Evolutionary conservation across 92 coral and sea anemone genomes (phyloP), one percentile per base, ranked within the genome.

Genomic region (Epizoanthus scotinus): DNA sequence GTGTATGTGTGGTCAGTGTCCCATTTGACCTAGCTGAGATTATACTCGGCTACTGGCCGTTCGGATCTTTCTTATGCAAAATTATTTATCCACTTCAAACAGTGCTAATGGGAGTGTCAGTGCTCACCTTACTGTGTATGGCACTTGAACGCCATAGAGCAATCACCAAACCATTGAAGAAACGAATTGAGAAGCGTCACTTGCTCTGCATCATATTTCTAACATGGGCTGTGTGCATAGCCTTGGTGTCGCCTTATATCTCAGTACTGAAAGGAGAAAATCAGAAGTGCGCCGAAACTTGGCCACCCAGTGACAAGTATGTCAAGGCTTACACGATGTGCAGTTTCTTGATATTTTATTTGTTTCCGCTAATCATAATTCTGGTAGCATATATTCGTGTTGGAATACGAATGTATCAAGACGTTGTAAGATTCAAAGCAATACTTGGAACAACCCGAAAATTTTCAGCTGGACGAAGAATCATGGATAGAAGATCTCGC

Each of bases 31-130:
- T 93, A 14, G 77, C 63, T 36, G 92, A 90, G n/a, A 81, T 90
- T 20, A 73, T 85, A 12, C 79, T 87, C 10, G 91, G 91, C 0
- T 87, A 83, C 9, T 96, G 98, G 88, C 99, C 93, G 6, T 96
- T 91, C 55, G 99, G 99, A 3, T 75, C 90, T 9, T 84, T 89
- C 13, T 79, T 96, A 73, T 96, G 99, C 58, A 94, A 85, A 62
- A 57, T 96, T 34, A 85, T 96, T 22, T 96, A 94, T 73, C 99
- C 99, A 12, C 73, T 91, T n/a, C 99, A 96, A 63, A 96, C 99
- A 1, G 66, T 96, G 5, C 82, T 96, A 34, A 90, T 94, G 90
- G 92, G 91, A 2, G 98, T 96, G 27, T 96, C 99, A 15, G 97
- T 96, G 61, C 77, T 89, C 18, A 96, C 92, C 28, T 63, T 96